phyloP scores from a whole-genome alignment of 2,113 vertebrate species.

The Tupaia tana region DNA sequence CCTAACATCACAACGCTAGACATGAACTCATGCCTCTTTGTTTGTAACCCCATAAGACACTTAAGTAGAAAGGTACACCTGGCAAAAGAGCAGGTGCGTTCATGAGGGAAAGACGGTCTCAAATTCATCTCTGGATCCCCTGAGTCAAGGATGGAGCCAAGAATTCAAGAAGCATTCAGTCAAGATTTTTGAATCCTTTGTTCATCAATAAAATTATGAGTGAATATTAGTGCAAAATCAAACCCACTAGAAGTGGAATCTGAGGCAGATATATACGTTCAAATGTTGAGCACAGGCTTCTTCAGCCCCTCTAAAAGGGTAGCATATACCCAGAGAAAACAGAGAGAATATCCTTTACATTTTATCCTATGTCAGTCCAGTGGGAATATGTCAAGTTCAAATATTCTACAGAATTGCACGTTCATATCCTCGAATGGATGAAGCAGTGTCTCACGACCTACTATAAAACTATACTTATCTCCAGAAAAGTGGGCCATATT shows the following conservation, averaged over 20 bases:
- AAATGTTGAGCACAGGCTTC: constrained; percentile 61
- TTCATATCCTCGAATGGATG: neutral
- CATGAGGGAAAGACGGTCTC: neutral
- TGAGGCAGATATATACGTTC: constrained; percentile 54
- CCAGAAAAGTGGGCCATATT: constrained; percentile 60
- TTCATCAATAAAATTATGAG: constrained; percentile 59
- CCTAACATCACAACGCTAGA: neutral
- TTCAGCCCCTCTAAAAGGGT: constrained; percentile 62
- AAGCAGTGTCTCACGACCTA: constrained; percentile 48
- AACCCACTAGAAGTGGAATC: constrained; percentile 64
- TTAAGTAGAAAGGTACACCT: neutral
- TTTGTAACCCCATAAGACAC: neutral
- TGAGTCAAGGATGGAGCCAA: neutral
- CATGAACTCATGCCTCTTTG: neutral
- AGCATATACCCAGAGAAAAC: neutral
- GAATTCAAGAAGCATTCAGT: neutral
- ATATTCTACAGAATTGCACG: constrained; percentile 50
- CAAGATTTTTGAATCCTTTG: constrained; percentile 16
- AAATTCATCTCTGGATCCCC: neutral
- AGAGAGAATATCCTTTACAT: constrained; percentile 52
- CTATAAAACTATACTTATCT: constrained; percentile 52
- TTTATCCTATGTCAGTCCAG: constrained; percentile 28
- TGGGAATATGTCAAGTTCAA: constrained; percentile 45
- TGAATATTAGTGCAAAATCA: constrained; percentile 40
- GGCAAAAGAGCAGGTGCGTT: neutral